phyloP scores from a whole-genome alignment of 2,797 vertebrate species.

The Schizopygopsis pylzovi region DNA sequence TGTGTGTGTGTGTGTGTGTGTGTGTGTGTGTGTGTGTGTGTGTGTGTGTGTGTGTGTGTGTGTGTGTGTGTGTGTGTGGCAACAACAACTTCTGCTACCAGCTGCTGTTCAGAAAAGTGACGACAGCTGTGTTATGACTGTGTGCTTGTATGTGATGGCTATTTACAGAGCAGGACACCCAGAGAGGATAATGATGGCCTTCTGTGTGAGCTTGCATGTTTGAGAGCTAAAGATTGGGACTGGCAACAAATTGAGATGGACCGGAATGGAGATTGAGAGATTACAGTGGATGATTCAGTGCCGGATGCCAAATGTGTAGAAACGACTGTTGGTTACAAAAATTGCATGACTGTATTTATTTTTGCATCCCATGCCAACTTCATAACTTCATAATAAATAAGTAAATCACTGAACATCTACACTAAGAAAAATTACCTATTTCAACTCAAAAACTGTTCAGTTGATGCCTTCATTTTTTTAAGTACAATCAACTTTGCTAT shows the following conservation, averaged over 20 bases:
- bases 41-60: slow-evolving; percentile 21
- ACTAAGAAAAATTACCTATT: not conserved
- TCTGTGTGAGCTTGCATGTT: slow-evolving; percentile 24
- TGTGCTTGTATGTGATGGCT: slow-evolving; percentile 44
- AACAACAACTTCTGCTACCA: slow-evolving; percentile 65
- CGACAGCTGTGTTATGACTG: slow-evolving; percentile 74
- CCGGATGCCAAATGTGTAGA: not conserved
- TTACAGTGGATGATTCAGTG: not conserved
- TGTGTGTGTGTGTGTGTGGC: slow-evolving; percentile 28
- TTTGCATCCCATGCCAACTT: not conserved
- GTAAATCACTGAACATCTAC: not conserved
- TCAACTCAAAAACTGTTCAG: not conserved
- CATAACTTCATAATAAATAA: not conserved
- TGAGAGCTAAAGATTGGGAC: slow-evolving; percentile 6
- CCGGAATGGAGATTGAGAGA: not conserved
- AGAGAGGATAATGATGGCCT: slow-evolving; percentile 40
- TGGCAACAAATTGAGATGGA: slow-evolving; percentile 33
- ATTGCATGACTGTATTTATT: not conserved
- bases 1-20: too few relatives aligned
- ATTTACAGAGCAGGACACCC: slow-evolving; percentile 54
- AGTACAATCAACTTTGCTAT: not conserved
- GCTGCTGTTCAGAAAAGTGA: slow-evolving; percentile 74
- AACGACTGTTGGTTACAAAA: not conserved
- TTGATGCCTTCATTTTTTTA: not conserved
- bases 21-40: slow-evolving; percentile 20